phyloP scores from a whole-genome alignment of 1,140 invertebrate species.

The Marisa cornuarietis region DNA sequence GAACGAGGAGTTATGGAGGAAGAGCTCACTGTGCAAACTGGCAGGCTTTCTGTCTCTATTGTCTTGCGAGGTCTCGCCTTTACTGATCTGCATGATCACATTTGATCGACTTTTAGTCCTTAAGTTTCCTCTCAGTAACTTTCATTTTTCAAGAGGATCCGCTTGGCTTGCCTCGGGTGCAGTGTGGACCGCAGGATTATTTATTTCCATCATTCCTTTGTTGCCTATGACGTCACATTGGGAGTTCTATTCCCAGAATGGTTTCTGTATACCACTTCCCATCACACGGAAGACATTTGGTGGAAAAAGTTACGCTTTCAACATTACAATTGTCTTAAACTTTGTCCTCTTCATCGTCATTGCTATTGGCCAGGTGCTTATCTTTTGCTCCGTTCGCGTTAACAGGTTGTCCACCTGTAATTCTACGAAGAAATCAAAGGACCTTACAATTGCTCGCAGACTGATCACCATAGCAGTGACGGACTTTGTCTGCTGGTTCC shows the following conservation, averaged over 20 bases:
- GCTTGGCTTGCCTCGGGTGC: conserved; percentile 11
- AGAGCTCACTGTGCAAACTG: conserved; percentile 39
- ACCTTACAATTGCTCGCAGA: conserved; percentile 23
- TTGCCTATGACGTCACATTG: conserved; percentile 13
- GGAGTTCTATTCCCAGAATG: conserved; percentile 37
- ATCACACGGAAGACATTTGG: conserved; percentile 18
- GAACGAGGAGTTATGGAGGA: conserved; percentile 42
- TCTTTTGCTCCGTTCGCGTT: conserved; percentile 27
- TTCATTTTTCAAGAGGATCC: conserved; percentile 7
- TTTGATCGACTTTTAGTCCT: conserved; percentile 47
- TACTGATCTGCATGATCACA: conserved; percentile 49
- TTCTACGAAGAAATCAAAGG: background rate
- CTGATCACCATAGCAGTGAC: conserved; percentile 23
- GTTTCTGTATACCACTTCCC: conserved; percentile 40
- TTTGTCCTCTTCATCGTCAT: conserved; percentile 34
- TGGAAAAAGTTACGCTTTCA: conserved; percentile 34
- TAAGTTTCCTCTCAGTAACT: conserved; percentile 42
- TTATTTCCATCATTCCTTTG: conserved; percentile 19
- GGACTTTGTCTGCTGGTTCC: conserved; percentile 34
- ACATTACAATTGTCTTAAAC: conserved; percentile 37
- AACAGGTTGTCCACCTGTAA: conserved; percentile 2
- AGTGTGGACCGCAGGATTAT: conserved; percentile 22
- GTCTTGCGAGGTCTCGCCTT: conserved; percentile 47
- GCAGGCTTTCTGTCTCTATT: conserved; percentile 48
- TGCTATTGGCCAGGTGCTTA: conserved; percentile 36